Evolutionary conservation across 2,888 invertebrate species (phyloP), one percentile per base, ranked within the genome.

Genomic region (Erannis defoliaria): DNA sequence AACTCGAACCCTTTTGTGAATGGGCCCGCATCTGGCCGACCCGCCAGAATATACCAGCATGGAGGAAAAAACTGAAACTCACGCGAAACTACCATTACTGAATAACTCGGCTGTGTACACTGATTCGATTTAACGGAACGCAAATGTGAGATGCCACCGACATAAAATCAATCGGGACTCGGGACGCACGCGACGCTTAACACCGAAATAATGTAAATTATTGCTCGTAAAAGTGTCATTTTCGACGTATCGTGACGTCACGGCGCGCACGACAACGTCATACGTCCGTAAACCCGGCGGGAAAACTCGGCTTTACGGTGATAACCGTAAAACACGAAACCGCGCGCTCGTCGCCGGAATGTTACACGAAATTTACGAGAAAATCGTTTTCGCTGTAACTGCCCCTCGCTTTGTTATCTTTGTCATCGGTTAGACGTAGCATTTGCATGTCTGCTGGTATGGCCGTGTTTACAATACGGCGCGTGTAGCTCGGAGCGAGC

Each of bases 151-250:
- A 89, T 85, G 86, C 85, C 84, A 83, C 90, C 85, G 90, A 89
- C 90, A 84, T 87, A 90, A 89, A 92, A 93, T 92, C 93, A 92
- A 93, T 92, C 91, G 90, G 82, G 81, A 75, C 78, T 90, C 91
- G 89, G 84, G 81, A 76, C 80, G 87, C 93, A 91, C 91, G 92
- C 93, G 87, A 92, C 81, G 83, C 86, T 87, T 86, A 86, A 89
- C 90, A 89, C 89, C 89, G 85, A 86, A 89, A 90, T 89, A 89
- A 90, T 89, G 90, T 91, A 91, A 91, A 92, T 92, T 90, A 92
- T 91, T 85, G 85, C 90, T 90, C 89, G 89, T 92, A 91, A 92
- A 92, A 88, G 87, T 91, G 91, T 91, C 92, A 90, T 93, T 90
- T 89, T 88, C 86, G 89, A 88, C 88, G 87, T 89, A 85, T 82